Conservation (phyloP, 2,113 vertebrate species). For the Gopherus evgoodei region DNA sequence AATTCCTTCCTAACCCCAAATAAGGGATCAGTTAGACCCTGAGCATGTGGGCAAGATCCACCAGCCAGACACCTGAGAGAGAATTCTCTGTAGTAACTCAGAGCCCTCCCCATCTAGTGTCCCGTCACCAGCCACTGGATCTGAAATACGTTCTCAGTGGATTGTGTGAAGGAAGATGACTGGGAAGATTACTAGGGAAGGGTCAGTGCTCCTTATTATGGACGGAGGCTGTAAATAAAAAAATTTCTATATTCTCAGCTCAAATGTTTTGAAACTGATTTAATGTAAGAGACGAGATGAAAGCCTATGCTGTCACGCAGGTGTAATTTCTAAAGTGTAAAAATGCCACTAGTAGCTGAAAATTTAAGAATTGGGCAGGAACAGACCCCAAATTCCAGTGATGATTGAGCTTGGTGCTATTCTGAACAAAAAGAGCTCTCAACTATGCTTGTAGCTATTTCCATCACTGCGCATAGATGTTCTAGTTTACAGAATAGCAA, state of each 20-base stretch:
- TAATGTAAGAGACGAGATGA: neutral
- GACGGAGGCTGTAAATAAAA: neutral
- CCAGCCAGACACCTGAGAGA: neutral
- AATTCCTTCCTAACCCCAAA: neutral
- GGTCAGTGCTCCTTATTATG: neutral
- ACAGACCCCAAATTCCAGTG: too few relatives aligned
- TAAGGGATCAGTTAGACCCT: neutral
- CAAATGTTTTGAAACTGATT: neutral
- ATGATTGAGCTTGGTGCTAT: too few relatives aligned
- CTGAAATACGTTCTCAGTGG: neutral
- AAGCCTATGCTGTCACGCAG: too few relatives aligned
- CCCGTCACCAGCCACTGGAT: neutral
- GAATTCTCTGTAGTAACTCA: neutral
- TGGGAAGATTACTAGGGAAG: neutral
- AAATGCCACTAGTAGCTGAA: too few relatives aligned
- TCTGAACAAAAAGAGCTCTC: too few relatives aligned
- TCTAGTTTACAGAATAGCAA: too few relatives aligned
- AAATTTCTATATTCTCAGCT: neutral
- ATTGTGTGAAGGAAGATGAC: neutral
- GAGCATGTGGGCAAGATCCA: neutral
- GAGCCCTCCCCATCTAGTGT: neutral
- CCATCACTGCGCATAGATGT: too few relatives aligned
- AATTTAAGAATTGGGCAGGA: too few relatives aligned
- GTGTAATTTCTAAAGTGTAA: too few relatives aligned
- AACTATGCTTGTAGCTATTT: too few relatives aligned